Evolutionary conservation across 2,797 vertebrate species (phyloP).

Genomic region (Semotilus atromaculatus): DNA sequence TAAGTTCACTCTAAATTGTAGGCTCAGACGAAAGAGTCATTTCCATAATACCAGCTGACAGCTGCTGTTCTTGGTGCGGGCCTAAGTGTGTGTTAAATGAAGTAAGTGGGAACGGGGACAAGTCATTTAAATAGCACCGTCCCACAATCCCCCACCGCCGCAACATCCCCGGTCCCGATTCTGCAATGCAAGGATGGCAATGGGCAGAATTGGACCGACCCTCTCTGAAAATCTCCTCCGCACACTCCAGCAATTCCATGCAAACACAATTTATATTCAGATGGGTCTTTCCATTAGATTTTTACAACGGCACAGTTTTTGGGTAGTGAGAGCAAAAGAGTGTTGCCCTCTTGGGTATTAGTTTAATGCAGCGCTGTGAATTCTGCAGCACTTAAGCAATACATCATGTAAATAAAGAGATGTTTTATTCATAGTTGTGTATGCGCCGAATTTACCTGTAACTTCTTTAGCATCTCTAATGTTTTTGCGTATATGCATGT

Average conservation of each 20-base stretch:
- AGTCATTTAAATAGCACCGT: conserved; percentile 57
- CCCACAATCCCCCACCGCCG: conserved; percentile 14
- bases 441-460: conserved; percentile 67
- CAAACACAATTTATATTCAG: conserved; percentile 79
- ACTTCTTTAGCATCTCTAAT: conserved; percentile 67
- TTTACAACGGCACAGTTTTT: conserved; percentile 70
- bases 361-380: conserved; percentile 71
- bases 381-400: conserved; percentile 70
- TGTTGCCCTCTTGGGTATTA: conserved; percentile 66
- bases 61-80: conserved; percentile 60
- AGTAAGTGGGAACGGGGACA: conserved; percentile 67
- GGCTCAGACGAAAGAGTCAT: conserved; percentile 67
- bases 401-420: conserved; percentile 78
- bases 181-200: neutral
- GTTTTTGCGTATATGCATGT: conserved; percentile 49
- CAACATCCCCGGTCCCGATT: neutral
- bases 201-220: conserved; percentile 13
- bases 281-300: conserved; percentile 82
- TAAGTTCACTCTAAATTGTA: conserved; percentile 65
- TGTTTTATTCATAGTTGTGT: conserved; percentile 80
- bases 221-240: conserved; percentile 49
- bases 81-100: conserved; percentile 74
- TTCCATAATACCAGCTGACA: conserved; percentile 76
- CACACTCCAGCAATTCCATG: conserved; percentile 56
- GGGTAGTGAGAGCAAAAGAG: conserved; percentile 58